Percentiles rank a stretch among this genome's conserved stretches.
Conservation (phyloP, 2,797 vertebrate species). For the Cynodonichthys magdalenae region DNA sequence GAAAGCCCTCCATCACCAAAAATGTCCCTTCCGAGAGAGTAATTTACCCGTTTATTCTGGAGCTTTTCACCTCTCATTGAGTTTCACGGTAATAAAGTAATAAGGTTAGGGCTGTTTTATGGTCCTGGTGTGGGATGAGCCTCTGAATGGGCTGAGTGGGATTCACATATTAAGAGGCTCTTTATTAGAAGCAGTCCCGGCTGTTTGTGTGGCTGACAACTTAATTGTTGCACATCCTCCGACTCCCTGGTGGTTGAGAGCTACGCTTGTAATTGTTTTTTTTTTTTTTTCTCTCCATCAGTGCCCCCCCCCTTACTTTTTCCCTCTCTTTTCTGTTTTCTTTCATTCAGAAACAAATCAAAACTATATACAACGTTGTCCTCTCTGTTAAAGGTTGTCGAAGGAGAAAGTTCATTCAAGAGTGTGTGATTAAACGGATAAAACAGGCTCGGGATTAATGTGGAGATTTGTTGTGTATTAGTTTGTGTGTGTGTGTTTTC, state of each 20-base stretch:
- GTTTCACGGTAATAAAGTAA: conserved; percentile 62
- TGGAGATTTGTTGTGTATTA: conserved; percentile 4
- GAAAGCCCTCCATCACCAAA: conserved; percentile 15
- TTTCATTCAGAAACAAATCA: conserved; percentile 28
- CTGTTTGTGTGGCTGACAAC: conserved; percentile 69
- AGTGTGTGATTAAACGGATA: conserved; percentile 11
- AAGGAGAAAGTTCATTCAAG: conserved; percentile 26
- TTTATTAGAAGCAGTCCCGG: conserved; percentile 71
- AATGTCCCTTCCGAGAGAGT: conserved; percentile 36
- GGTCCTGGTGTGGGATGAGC: conserved; percentile 65
- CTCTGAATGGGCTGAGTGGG: conserved; percentile 73
- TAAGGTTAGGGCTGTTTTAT: conserved; percentile 69
- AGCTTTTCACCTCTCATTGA: conserved; percentile 56
- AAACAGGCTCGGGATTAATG: conserved; percentile 19
- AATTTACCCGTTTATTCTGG: conserved; percentile 52
- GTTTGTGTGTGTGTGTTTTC: conserved; percentile 15
- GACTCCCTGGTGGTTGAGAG: conserved; percentile 64
- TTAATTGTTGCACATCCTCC: conserved; percentile 72
- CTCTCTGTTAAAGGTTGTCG: conserved; percentile 16
- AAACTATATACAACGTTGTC: conserved; percentile 27
- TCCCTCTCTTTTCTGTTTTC: not conserved
- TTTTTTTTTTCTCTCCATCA: not conserved
- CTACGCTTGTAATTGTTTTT: conserved; percentile 41
- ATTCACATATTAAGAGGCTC: conserved; percentile 78
- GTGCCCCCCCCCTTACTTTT: not conserved